Conservation (phyloP, 2,113 vertebrate species). For the Seriola quinqueradiata region DNA sequence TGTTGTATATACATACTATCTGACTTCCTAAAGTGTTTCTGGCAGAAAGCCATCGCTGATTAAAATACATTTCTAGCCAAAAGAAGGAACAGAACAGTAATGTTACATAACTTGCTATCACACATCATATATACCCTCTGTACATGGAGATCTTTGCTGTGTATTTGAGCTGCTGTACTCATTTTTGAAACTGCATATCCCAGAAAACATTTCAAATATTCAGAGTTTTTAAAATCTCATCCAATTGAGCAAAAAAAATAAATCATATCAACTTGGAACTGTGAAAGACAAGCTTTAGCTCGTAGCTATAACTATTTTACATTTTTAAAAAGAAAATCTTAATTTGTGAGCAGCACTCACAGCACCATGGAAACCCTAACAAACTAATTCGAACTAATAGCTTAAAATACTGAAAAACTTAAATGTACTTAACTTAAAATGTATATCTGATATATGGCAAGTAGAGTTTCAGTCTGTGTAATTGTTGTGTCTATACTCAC, state of each 20-base stretch:
- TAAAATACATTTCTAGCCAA: too few relatives aligned
- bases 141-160: too few relatives aligned
- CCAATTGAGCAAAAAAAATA: not conserved
- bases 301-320: not conserved
- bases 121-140: too few relatives aligned
- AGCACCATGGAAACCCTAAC: not conserved
- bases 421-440: not conserved
- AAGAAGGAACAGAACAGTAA: too few relatives aligned
- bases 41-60: too few relatives aligned
- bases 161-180: not conserved
- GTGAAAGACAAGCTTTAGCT: not conserved
- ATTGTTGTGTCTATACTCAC: not conserved
- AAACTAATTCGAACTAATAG: too few relatives aligned
- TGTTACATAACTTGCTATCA: too few relatives aligned
- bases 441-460: not conserved
- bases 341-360: not conserved
- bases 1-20: too few relatives aligned
- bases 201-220: not conserved
- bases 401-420: too few relatives aligned
- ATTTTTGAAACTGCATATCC: not conserved
- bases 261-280: not conserved
- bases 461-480: not conserved
- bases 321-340: not conserved
- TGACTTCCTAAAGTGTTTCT: too few relatives aligned
- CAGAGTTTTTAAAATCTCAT: not conserved